phyloP scores from a whole-genome alignment of 2,797 vertebrate species.

The Typhlichthys eigenmanni region DNA sequence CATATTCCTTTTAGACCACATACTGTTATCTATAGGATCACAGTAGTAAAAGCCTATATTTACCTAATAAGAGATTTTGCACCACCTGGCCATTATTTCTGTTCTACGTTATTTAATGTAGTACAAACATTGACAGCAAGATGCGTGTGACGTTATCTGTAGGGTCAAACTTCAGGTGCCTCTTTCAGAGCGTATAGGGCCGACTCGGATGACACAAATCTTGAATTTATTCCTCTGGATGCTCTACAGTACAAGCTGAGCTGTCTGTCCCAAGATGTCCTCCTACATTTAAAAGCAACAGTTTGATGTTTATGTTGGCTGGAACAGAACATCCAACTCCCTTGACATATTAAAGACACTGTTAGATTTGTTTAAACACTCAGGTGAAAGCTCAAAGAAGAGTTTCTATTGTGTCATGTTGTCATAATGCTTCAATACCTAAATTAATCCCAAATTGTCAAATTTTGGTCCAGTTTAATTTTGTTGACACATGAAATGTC shows the following conservation, averaged over 20 bases:
- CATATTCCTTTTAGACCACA: too few species aligned
- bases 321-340: slow-evolving; percentile 65
- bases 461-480: too few species aligned
- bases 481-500: too few species aligned
- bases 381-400: slow-evolving; percentile 67
- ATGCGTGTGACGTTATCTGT: slow-evolving; percentile 4
- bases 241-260: slow-evolving; percentile 58
- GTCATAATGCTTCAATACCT: slow-evolving; percentile 61
- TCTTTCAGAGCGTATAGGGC: slow-evolving; percentile 27
- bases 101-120: neutral
- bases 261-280: slow-evolving; percentile 72
- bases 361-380: slow-evolving; percentile 71
- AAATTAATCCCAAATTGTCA: slow-evolving; percentile 35
- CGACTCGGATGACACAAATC: slow-evolving; percentile 58
- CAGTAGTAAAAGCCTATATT: slow-evolving; percentile 16
- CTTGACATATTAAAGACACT: slow-evolving; percentile 76
- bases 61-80: neutral
- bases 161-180: slow-evolving; percentile 39
- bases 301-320: slow-evolving; percentile 76
- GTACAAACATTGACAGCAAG: slow-evolving; percentile 12
- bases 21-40: slow-evolving; percentile 39
- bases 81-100: too few species aligned
- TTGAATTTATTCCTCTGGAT: slow-evolving; percentile 70
- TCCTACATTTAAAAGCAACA: slow-evolving; percentile 74
- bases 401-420: slow-evolving; percentile 64